These are phyloP conservation scores for Marmota flaviventris DNA, from an alignment of 2,113 vertebrate genomes.

Conservation along the genomic window DNA sequence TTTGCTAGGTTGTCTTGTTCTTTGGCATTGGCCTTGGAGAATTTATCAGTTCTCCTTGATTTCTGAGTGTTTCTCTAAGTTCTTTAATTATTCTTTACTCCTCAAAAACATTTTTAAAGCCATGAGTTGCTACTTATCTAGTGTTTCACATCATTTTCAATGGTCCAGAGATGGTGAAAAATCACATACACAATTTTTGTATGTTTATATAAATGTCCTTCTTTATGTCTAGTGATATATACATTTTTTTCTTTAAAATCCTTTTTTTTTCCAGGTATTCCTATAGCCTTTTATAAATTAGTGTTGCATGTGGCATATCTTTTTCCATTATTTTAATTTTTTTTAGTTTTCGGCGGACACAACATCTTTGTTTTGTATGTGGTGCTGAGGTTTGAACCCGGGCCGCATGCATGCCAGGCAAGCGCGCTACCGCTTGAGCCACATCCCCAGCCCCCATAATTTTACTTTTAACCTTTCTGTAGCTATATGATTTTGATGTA, in stretches of 20 bases:
- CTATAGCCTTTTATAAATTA: not conserved
- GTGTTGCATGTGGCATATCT: not conserved
- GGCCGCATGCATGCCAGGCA: too few relatives aligned
- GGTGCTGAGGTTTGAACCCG: too few relatives aligned
- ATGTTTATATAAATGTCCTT: not conserved
- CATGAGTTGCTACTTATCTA: not conserved
- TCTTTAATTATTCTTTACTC: slow-evolving; percentile 2
- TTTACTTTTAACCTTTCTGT: not conserved
- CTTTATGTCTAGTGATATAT: not conserved
- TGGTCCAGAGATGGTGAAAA: slow-evolving; percentile 20
- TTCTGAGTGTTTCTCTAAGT: not conserved
- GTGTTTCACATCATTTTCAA: not conserved
- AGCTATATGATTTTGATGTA: not conserved
- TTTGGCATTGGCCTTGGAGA: not conserved
- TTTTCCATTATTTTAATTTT: not conserved
- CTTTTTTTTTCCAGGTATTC: not conserved
- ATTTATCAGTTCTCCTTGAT: not conserved
- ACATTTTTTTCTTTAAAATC: not conserved
- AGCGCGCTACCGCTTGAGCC: too few relatives aligned
- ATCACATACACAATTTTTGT: not conserved
- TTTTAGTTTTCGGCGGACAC: too few relatives aligned
- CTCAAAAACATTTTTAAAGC: slow-evolving; percentile 11
- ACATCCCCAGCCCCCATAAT: not conserved
- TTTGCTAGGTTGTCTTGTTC: not conserved
- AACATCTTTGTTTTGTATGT: too few relatives aligned